Percentiles rank a stretch among this genome's conserved stretches.
Conservation (phyloP, 2,113 vertebrate species). For the Ceratotherium simum region DNA sequence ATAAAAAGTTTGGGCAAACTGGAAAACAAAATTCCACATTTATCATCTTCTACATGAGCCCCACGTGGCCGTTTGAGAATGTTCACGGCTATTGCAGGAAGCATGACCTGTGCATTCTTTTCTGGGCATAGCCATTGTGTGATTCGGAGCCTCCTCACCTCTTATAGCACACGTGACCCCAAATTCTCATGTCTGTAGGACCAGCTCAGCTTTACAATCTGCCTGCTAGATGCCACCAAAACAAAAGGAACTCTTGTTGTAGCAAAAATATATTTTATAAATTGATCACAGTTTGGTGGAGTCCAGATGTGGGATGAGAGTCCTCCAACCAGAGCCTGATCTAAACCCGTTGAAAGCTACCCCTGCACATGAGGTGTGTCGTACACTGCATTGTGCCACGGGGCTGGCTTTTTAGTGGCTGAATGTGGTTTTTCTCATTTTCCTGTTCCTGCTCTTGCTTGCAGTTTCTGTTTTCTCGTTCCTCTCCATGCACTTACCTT, state of each 20-base stretch:
- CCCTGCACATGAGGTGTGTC: accelerated
- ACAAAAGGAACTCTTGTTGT: background rate
- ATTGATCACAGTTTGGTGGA: background rate
- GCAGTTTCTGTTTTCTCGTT: background rate
- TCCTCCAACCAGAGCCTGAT: background rate
- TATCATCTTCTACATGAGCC: background rate
- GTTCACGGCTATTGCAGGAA: background rate
- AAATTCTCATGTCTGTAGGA: background rate
- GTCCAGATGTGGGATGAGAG: background rate
- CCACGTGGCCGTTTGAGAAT: background rate
- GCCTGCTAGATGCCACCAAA: background rate
- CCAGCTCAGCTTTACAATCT: background rate
- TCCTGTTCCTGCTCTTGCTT: background rate
- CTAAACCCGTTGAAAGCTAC: background rate
- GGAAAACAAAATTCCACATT: background rate
- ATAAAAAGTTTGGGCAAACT: background rate
- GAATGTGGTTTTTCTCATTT: background rate
- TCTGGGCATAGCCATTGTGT: no score
- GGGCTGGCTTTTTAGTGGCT: background rate
- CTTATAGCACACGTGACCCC: background rate
- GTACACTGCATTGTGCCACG: background rate
- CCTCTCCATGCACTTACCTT: background rate
- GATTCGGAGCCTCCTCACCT: background rate
- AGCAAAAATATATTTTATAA: background rate
- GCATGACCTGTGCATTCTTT: accelerated